Conservation (phyloP, 2,797 vertebrate genomes). For the Philypnodon macrostomus region DNA sequence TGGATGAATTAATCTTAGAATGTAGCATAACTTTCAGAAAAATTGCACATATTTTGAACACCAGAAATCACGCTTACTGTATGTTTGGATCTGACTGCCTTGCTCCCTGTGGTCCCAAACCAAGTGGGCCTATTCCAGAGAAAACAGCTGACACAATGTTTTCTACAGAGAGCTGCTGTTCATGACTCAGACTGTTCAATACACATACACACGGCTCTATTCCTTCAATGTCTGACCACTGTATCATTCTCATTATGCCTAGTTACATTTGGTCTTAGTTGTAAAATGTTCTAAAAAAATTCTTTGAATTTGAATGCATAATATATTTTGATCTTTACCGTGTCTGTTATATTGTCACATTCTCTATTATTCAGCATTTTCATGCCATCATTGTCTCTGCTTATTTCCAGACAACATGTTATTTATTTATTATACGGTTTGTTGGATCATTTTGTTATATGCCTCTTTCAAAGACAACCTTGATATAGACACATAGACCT, state of each 20-base stretch:
- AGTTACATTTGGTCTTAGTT: no score
- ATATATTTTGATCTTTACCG: no score
- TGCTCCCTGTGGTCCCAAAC: constrained; percentile 25
- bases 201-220: constrained; percentile 5
- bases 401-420: constrained; percentile 9
- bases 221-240: constrained; percentile 9
- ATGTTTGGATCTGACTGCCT: constrained; percentile 12
- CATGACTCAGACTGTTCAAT: constrained; percentile 44
- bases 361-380: constrained; percentile 12
- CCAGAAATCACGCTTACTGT: constrained; percentile 6
- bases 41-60: not conserved
- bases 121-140: constrained; percentile 20
- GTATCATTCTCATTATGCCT: not conserved
- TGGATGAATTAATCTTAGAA: no score
- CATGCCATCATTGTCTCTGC: constrained; percentile 1
- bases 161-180: constrained; percentile 32
- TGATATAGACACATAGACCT: no score
- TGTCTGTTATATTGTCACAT: no score
- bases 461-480: not conserved
- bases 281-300: no score
- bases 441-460: no score
- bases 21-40: no score
- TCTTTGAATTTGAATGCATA: no score
- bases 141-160: constrained; percentile 52
- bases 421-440: not conserved